A percentile compares a stretch with the other conserved stretches of the same genome.
Conservation (phyloP, 2,113 vertebrate species). For the Erpornis zantholeuca region DNA sequence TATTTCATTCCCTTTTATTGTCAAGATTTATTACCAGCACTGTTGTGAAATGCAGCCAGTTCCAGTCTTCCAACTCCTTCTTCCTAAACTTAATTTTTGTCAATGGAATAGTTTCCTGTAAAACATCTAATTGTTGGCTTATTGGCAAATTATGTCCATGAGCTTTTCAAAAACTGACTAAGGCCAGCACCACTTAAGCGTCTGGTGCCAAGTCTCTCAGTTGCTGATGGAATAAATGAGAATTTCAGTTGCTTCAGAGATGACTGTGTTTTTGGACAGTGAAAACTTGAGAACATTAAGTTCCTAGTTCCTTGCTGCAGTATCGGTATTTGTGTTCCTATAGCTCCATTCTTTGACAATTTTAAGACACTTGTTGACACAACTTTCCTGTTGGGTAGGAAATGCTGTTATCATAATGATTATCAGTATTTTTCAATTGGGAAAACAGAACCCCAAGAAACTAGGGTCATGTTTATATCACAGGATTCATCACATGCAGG, state of each 20-base stretch:
- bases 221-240: conserved; percentile 30
- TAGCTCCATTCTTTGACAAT: not conserved
- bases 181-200: not conserved
- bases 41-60: conserved; percentile 27
- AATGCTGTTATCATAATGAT: not conserved
- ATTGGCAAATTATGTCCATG: not conserved
- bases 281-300: not conserved
- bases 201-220: conserved; percentile 1
- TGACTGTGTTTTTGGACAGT: not conserved
- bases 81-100: conserved; percentile 55
- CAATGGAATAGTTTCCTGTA: conserved; percentile 55
- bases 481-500: not conserved
- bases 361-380: not conserved
- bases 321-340: not conserved
- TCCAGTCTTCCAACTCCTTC: not conserved
- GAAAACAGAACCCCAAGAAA: not conserved
- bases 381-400: not conserved
- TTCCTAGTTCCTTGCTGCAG: not conserved
- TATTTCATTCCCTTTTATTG: conserved; percentile 28
- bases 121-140: not conserved
- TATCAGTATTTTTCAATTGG: not conserved
- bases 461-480: not conserved
- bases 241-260: conserved; percentile 3
- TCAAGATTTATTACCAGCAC: conserved; percentile 45
- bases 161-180: conserved; percentile 13